Evolutionary conservation across 2,888 invertebrate genomes (phyloP), one percentile per base, ranked within the genome.

Genomic region (Amphipyra berbera): DNA sequence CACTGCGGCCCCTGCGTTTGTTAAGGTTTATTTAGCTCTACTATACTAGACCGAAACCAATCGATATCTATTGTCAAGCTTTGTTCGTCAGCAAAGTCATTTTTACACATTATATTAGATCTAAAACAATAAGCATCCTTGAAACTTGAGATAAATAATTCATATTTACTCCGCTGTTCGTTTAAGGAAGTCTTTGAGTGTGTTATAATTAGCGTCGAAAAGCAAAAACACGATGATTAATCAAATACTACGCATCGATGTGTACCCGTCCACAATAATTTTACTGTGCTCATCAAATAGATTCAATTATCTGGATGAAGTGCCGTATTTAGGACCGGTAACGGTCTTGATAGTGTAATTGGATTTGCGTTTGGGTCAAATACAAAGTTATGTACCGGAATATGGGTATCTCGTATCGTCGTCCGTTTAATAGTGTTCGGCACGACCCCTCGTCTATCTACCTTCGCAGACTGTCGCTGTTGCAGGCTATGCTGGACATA

Each of bases 181-280:
- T 58, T 65, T 60, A 41, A 63, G 62, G 58, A 69, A 76, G 56
- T n/a, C 49, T 14, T 54, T 47, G 48, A 41, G 73, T 53, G 41
- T 67, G 53, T 57, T 61, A 59, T 67, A 73, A 75, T 76, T 77
- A 74, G 56, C 56, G 57, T 68, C 45, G 15, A 68, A 63, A 71
- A 73, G 62, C 73, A 71, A 71, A 68, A 73, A 68, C 67, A 72
- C 0, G 48, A 61, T 68, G 45, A 63, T 73, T 62, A 73, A 73
- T 59, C 47, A 52, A 44, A 57, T 38, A 66, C 41, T 44, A 52
- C 35, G 54, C 37, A 35, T 27, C 41, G 44, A 49, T 57, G 52
- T 71, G 56, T 61, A 61, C 30, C 40, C 21, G 33, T 14, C 45
- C 30, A 38, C 47, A 35, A 48, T 63, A 40, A 56, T 56, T 61